These are phyloP conservation scores for Amphipoea lucens DNA, from an alignment of 2,888 invertebrate genomes.

Conservation along the genomic window DNA sequence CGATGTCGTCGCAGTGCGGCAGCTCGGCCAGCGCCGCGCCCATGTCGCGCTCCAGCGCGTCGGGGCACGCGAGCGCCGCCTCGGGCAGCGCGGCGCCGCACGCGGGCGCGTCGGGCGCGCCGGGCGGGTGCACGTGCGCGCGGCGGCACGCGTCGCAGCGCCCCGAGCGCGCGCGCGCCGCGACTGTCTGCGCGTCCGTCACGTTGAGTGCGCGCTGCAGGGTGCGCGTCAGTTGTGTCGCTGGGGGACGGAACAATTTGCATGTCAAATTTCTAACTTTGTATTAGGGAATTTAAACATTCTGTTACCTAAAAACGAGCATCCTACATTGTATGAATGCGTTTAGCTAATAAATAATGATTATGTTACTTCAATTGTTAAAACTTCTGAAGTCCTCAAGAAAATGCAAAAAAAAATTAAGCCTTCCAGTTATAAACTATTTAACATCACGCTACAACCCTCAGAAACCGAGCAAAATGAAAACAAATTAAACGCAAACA, in stretches of 20 bases:
- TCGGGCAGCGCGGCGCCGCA: not conserved
- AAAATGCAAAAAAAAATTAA: no score
- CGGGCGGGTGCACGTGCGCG: not conserved
- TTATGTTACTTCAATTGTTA: not conserved
- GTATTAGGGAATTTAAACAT: not conserved
- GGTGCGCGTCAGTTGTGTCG: constrained; percentile 75
- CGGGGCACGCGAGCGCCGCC: not conserved
- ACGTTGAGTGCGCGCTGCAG: constrained; percentile 73
- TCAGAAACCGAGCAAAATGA: no score
- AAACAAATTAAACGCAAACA: no score
- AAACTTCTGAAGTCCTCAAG: not conserved
- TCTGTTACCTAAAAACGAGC: not conserved
- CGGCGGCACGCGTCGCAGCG: constrained; percentile 76
- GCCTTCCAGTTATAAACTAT: no score
- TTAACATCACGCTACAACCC: no score
- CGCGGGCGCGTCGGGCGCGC: not conserved
- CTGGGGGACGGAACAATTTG: constrained; percentile 40
- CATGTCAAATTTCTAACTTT: not conserved
- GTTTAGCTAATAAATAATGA: not conserved
- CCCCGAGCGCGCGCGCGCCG: constrained; percentile 70
- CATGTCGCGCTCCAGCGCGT: constrained; percentile 62
- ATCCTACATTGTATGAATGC: not conserved
- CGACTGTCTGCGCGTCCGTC: constrained; percentile 74
- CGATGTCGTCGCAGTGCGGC: not conserved
- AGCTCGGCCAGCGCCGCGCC: constrained; percentile 70